phyloP scores from a whole-genome alignment of 2,888 invertebrate species.

The Xylota segnis region DNA sequence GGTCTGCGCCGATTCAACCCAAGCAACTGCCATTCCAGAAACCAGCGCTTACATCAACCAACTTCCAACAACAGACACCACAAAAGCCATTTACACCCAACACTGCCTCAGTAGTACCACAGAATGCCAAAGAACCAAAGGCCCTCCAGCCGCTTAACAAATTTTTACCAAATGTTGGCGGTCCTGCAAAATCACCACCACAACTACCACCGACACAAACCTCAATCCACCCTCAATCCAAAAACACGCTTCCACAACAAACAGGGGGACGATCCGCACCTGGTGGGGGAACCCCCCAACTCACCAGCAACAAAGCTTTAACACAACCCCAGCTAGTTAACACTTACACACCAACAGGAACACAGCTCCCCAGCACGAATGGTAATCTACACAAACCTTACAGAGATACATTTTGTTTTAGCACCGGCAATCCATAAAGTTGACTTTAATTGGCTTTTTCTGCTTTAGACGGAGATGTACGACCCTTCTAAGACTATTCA shows the following conservation, averaged over 20 bases:
- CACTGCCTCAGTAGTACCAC: constrained; percentile 6
- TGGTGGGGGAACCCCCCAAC: background rate
- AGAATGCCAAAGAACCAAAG: constrained; percentile 21
- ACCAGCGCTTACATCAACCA: background rate
- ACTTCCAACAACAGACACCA: background rate
- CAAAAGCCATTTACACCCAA: constrained; percentile 41
- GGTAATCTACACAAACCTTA: constrained; percentile 47
- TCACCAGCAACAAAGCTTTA: background rate
- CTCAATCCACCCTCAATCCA: background rate
- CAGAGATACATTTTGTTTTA: background rate
- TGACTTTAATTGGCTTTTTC: background rate
- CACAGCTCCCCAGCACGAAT: constrained; percentile 29
- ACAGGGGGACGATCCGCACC: constrained; percentile 11
- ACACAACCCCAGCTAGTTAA: constrained; percentile 29
- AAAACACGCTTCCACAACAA: constrained; percentile 25
- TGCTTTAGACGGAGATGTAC: background rate
- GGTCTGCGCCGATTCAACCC: background rate
- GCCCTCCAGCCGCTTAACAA: constrained; percentile 18
- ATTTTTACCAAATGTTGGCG: background rate
- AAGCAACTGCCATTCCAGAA: constrained; percentile 5
- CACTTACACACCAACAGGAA: constrained; percentile 25
- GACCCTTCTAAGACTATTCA: background rate
- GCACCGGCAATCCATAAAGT: background rate
- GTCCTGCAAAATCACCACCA: too few species aligned
- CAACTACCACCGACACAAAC: background rate